Conservation (phyloP, 1,140 invertebrate species). For the Drosophila biarmipes region DNA sequence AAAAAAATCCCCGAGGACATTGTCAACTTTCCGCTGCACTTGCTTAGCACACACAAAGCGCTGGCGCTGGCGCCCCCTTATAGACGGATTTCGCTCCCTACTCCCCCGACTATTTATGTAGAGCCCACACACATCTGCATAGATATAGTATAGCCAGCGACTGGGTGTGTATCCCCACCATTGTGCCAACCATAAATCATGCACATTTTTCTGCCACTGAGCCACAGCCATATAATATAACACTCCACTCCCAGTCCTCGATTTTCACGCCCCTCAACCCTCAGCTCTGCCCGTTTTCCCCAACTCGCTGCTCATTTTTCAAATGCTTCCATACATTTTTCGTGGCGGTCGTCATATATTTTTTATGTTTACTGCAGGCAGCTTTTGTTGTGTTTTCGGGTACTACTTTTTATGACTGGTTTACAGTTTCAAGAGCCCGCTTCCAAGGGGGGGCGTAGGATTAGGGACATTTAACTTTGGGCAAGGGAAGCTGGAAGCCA, state of each 20-base stretch:
- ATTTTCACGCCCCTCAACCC: slow-evolving; percentile 5
- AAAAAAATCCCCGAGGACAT: slow-evolving; percentile 15
- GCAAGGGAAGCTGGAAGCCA: neutral
- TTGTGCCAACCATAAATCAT: slow-evolving; percentile 77
- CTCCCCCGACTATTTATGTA: slow-evolving; percentile 15
- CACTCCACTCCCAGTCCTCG: slow-evolving; percentile 20
- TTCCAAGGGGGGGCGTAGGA: slow-evolving; percentile 41
- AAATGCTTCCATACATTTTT: slow-evolving; percentile 69
- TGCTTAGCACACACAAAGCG: slow-evolving; percentile 45
- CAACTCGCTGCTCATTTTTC: slow-evolving; percentile 63
- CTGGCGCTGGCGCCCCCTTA: slow-evolving; percentile 2
- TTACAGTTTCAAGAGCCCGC: slow-evolving; percentile 68
- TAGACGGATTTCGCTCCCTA: slow-evolving; percentile 6
- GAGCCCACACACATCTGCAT: slow-evolving; percentile 24
- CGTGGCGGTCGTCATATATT: slow-evolving; percentile 66
- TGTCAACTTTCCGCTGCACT: slow-evolving; percentile 53
- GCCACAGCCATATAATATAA: slow-evolving; percentile 75
- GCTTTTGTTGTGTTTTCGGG: slow-evolving; percentile 61
- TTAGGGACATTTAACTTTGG: slow-evolving; percentile 41
- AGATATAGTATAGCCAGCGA: slow-evolving; percentile 26
- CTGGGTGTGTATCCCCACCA: slow-evolving; percentile 26
- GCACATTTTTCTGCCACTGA: slow-evolving; percentile 80
- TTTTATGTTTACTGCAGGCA: slow-evolving; percentile 78
- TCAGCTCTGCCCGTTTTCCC: neutral
- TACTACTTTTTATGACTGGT: slow-evolving; percentile 74